Evolutionary conservation across 2,113 vertebrate species (phyloP), one percentile per base, ranked within the genome.

Genomic region (Sylvia atricapilla): DNA sequence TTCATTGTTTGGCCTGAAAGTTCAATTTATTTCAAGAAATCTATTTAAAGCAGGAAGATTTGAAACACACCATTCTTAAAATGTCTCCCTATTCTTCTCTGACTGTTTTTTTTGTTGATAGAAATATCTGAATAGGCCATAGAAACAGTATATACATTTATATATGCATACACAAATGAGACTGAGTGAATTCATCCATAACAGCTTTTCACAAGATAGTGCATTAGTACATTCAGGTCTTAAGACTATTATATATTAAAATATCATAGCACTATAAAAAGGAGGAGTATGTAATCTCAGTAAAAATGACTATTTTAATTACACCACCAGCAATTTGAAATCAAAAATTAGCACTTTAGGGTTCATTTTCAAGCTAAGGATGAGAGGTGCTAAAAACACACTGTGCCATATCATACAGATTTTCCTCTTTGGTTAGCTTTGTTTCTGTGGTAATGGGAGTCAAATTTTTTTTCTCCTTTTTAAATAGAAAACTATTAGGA

Each of bases 231-330:
- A 39, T 66, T 81, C 39, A 91, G 62, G 50, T 87, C 20, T 89
- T 77, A 47, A 85, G 21, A 83, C 33, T 70, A 60, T 59, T 41
- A 68, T 39, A 37, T 15, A 37, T 75, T 86, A 47, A 93, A 77
- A 55, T 55, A 79, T 56, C 33, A 24, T 31, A 59, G 25, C 56
- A 62, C 41, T 75, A 44, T 60, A 91, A 62, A 72, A 73, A 47
- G 15, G 44, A 87, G 84, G 37, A 59, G 33, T 47, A 90, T 24
- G 7, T 63, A 66, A 89, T 82, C 62, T 55, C 44, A 86, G 39
- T 77, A 74, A 94, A 93, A 90, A 55, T 68, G 23, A 28, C 55
- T 80, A 80, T 75, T 89, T 89, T 83, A 91, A 94, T 91, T 76
- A 89, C 7, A 91, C 9, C 27, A 73, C n/a, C 37, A 60, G 44